Evolutionary conservation across 2,888 invertebrate species (phyloP), one percentile per base, ranked within the genome.

Genomic region (Morinoia aosen): DNA sequence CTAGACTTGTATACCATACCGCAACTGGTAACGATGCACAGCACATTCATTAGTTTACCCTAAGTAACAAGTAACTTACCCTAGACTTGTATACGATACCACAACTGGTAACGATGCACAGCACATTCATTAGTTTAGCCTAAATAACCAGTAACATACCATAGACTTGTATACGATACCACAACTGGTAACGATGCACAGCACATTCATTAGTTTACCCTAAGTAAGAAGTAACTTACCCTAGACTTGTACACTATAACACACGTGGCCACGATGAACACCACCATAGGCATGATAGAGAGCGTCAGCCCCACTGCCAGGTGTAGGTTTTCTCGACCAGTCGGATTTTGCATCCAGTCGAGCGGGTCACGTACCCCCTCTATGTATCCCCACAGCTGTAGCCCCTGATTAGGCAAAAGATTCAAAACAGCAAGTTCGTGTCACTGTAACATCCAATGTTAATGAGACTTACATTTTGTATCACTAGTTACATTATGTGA

Each of bases 371-470:
- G 5, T 57, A 95, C 95, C 61, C 96, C 96, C 76, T 58, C 94
- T 12, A 96, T 95, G 91, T 95, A 96, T 76, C 91, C 96, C 96
- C 96, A 96, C 57, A 96, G 61, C 16, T 90, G 93, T 95, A 96
- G 5, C 0, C 48, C 95, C 96, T 96, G 25, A 90, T 76, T 16
- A 3, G 8, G 25, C 76, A 76, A 33, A 64, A 76, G 25, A 25
- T 61, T 61, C 14, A 19, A 61, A 61, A 61, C 8, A 61, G 2
- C 61, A 61, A 48, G 48, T 48, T 48, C n/a, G n/a, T n/a, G n/a
- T n/a, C n/a, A n/a, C n/a, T n/a, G n/a, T n/a, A n/a, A n/a, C n/a
- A n/a, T n/a, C n/a, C n/a, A n/a, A n/a, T n/a, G n/a, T n/a, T n/a
- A n/a, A n/a, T n/a, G n/a, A n/a, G n/a, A n/a, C n/a, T n/a, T n/a